Conservation (phyloP, 1,140 invertebrate species). For the Idris sp. region DNA sequence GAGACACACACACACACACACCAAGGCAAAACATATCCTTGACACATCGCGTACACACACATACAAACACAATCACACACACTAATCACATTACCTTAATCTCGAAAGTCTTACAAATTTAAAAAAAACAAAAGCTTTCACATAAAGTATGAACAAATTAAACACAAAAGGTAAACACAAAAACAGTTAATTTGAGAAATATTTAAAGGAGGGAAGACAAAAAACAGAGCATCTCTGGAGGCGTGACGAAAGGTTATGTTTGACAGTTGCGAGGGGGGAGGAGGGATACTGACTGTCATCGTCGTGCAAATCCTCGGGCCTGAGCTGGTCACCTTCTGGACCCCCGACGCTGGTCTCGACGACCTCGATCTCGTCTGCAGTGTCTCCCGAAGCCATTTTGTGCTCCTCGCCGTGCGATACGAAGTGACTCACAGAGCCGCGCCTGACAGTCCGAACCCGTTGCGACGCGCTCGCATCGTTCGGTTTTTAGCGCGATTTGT, state of each 20-base stretch:
- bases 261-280: conserved; percentile 42
- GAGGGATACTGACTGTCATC: conserved; percentile 73
- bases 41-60: conserved; percentile 8
- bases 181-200: too few species aligned
- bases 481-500: conserved; percentile 16
- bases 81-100: conserved; percentile 48
- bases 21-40: too few species aligned
- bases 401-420: conserved; percentile 41
- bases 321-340: conserved; percentile 67
- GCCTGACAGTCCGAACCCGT: conserved; percentile 41
- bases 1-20: too few species aligned
- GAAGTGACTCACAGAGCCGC: conserved; percentile 52
- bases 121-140: too few species aligned
- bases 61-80: conserved; percentile 6
- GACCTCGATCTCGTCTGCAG: conserved; percentile 83
- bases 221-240: too few species aligned
- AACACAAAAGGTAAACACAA: too few species aligned
- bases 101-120: conserved; percentile 3
- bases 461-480: conserved; percentile 51
- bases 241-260: conserved; percentile 52
- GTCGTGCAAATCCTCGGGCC: conserved; percentile 72
- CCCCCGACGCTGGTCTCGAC: conserved; percentile 75
- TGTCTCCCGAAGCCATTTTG: conserved; percentile 86
- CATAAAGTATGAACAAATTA: too few species aligned
- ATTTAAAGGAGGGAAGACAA: too few species aligned